phyloP scores from a whole-genome alignment of 2,888 invertebrate species.

The Synergus gifuensis region DNA sequence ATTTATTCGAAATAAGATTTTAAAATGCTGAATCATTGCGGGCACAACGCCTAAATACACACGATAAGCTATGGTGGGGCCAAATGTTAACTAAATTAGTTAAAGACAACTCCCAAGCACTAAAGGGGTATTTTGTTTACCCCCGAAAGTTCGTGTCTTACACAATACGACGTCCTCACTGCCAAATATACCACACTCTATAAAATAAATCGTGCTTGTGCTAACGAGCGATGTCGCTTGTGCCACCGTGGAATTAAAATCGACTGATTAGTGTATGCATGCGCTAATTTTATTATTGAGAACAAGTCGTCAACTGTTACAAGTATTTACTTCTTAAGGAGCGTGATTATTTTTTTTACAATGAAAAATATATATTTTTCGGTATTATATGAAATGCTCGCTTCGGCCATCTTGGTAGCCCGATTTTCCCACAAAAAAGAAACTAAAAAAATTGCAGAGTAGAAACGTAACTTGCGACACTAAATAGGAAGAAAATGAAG shows the following conservation, averaged over 20 bases:
- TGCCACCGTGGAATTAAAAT: constrained; percentile 58
- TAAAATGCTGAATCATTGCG: constrained; percentile 42
- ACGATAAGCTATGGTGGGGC: constrained; percentile 72
- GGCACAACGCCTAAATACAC: constrained; percentile 62
- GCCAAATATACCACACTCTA: constrained; percentile 73
- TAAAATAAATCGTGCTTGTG: constrained; percentile 62
- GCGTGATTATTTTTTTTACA: constrained; percentile 77
- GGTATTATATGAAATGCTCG: constrained; percentile 77
- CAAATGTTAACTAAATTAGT: constrained; percentile 61
- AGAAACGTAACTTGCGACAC: not conserved
- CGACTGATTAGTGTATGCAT: constrained; percentile 73
- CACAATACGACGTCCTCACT: constrained; percentile 73
- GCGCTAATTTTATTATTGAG: constrained; percentile 71
- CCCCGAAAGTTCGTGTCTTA: constrained; percentile 56
- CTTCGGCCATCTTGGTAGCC: constrained; percentile 66
- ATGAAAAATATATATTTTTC: constrained; percentile 77
- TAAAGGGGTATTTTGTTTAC: not conserved
- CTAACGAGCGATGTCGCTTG: constrained; percentile 60
- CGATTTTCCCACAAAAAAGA: constrained; percentile 50
- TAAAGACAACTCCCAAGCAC: constrained; percentile 33
- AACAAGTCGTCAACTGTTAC: constrained; percentile 73
- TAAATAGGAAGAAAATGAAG: not conserved
- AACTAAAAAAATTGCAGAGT: not conserved
- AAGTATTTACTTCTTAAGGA: constrained; percentile 76
- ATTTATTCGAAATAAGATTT: not conserved